A percentile compares a stretch with the other conserved stretches of the same genome.
phyloP scores from a whole-genome alignment of 2,888 invertebrate species.

The Mechanitis mazaeus region DNA sequence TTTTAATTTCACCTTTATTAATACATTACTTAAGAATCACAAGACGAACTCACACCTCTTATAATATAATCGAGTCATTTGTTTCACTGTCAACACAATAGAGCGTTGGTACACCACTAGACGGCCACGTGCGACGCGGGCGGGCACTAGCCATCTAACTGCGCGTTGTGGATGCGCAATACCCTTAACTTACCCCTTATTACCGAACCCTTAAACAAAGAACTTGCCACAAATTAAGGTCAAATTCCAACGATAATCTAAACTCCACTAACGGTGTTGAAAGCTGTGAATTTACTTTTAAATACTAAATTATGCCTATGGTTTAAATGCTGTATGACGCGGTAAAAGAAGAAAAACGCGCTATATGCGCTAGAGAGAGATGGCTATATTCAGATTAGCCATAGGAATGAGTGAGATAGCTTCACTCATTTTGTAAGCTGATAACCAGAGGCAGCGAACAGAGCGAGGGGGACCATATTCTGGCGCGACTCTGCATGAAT shows the following conservation, averaged over 20 bases:
- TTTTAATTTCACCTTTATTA: neutral
- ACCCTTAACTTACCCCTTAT: slow-evolving; percentile 55
- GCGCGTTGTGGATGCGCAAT: slow-evolving; percentile 68
- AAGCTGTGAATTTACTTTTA: slow-evolving; percentile 49
- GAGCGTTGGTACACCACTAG: slow-evolving; percentile 40
- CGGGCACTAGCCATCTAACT: slow-evolving; percentile 51
- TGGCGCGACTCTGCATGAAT: slow-evolving; percentile 72
- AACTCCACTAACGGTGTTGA: slow-evolving; percentile 29
- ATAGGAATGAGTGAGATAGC: slow-evolving; percentile 58
- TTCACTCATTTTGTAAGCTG: slow-evolving; percentile 74
- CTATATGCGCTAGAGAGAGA: slow-evolving; percentile 68
- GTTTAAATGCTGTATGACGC: slow-evolving; percentile 69
- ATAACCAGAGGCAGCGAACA: slow-evolving; percentile 73
- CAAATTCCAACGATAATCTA: slow-evolving; percentile 35
- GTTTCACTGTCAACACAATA: slow-evolving; percentile 55
- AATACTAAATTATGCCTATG: slow-evolving; percentile 57
- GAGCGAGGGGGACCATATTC: slow-evolving; percentile 74
- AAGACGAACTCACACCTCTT: slow-evolving; percentile 10
- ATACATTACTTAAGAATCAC: slow-evolving; percentile 1
- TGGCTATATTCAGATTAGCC: slow-evolving; percentile 55
- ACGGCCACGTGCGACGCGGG: slow-evolving; percentile 58
- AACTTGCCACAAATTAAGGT: slow-evolving; percentile 64
- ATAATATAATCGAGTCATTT: slow-evolving; percentile 38
- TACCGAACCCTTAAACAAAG: slow-evolving; percentile 68
- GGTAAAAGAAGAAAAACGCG: slow-evolving; percentile 76